Evolutionary conservation across 2,113 vertebrate genomes (phyloP).

Genomic region (Panurus biarmicus): DNA sequence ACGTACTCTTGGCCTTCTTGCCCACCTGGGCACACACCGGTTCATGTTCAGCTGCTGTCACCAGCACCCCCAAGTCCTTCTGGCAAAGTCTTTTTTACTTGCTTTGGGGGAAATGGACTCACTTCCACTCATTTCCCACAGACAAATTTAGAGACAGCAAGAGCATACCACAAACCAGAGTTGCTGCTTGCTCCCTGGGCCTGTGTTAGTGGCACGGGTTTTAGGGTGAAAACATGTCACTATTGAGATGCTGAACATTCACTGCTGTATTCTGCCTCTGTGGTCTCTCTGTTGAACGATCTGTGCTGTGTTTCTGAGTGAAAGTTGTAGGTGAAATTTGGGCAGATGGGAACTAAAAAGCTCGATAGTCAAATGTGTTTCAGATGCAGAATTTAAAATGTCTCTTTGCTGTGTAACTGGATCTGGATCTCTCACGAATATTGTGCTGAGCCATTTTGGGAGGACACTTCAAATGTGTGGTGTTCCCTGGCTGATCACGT

Average conservation of each 20-base stretch:
- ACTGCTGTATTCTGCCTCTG: neutral
- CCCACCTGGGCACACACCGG: neutral
- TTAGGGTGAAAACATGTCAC: neutral
- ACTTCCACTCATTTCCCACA: neutral
- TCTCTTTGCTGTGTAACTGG: neutral
- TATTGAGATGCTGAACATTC: neutral
- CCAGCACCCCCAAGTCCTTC: neutral
- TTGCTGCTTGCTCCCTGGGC: neutral
- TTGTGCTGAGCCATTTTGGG: neutral
- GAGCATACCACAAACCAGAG: neutral
- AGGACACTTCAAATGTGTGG: neutral
- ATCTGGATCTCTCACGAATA: neutral
- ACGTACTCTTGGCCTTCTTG: rapidly evolving
- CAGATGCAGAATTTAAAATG: neutral
- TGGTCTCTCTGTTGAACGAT: neutral
- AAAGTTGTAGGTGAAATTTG: neutral
- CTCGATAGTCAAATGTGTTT: neutral
- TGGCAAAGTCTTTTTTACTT: neutral
- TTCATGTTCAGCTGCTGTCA: neutral
- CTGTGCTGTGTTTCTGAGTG: neutral
- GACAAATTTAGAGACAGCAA: neutral
- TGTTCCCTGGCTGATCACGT: neutral
- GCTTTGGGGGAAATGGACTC: neutral
- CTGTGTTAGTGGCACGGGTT: neutral
- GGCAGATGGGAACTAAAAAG: neutral